Evolutionary conservation across 2,888 invertebrate species (phyloP).

Genomic region (Lasioglossum leucozonium): DNA sequence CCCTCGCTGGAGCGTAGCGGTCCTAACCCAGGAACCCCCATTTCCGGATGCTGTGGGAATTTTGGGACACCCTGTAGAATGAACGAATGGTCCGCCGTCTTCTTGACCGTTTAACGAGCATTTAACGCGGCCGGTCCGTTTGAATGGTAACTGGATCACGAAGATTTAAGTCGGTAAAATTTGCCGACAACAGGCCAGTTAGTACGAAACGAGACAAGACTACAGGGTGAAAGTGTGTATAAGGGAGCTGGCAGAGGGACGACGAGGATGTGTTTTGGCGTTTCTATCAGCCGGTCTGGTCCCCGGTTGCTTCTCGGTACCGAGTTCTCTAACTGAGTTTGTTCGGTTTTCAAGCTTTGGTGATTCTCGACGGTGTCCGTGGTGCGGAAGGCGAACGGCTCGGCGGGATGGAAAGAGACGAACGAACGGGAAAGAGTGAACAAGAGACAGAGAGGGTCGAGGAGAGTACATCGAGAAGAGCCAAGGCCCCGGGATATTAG

Average conservation of each 20-base stretch:
- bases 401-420: conserved; percentile 15
- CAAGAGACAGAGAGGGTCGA: conserved; percentile 9
- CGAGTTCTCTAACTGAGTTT: conserved; percentile 82
- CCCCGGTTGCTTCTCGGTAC: conserved; percentile 57
- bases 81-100: background rate
- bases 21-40: no score
- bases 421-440: conserved; percentile 27
- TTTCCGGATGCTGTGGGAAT: no score
- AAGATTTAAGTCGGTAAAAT: conserved; percentile 3
- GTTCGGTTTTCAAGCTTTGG: conserved; percentile 82
- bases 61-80: no score
- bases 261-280: conserved; percentile 52
- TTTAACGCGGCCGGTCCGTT: background rate
- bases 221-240: conserved; percentile 32
- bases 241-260: conserved; percentile 40
- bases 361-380: conserved; percentile 72
- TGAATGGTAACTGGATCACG: background rate
- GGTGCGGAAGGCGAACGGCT: conserved; percentile 54
- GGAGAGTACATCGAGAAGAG: conserved; percentile 50
- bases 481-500: conserved; percentile 79
- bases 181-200: conserved; percentile 2
- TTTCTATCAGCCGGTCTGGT: conserved; percentile 52
- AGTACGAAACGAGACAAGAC: background rate
- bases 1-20: no score
- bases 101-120: background rate